These are phyloP conservation scores for Spea multiplicata DNA, from an alignment of 2,113 vertebrate genomes.

Conservation along the genomic window DNA sequence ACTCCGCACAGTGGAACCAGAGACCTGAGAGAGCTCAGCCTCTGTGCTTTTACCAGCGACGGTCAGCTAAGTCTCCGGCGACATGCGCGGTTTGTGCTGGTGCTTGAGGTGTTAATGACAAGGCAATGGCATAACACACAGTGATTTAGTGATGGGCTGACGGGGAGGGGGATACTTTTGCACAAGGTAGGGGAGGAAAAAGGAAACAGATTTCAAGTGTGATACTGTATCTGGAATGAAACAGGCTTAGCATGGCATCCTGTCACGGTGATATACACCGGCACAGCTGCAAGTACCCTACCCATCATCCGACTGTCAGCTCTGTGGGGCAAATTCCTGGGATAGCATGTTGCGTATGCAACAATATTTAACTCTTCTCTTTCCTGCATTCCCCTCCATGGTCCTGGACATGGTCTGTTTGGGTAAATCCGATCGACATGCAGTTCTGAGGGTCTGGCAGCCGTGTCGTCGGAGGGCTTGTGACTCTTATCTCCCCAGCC, in stretches of 20 bases:
- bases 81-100: not conserved
- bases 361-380: not conserved
- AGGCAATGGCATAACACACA: not conserved
- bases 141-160: not conserved
- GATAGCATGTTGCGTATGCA: not conserved
- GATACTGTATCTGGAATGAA: slow-evolving; percentile 7
- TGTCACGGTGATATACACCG: slow-evolving; percentile 1
- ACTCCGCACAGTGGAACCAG: no score
- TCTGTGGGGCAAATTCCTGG: not conserved
- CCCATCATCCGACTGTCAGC: slow-evolving; percentile 1
- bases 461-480: not conserved
- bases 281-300: slow-evolving; percentile 3
- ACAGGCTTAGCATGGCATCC: not conserved
- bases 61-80: no score
- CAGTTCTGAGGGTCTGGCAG: not conserved
- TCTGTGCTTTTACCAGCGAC: no score
- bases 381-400: not conserved
- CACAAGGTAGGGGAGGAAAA: not conserved
- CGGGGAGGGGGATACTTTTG: not conserved
- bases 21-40: no score
- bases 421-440: not conserved
- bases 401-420: not conserved
- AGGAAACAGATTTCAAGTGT: slow-evolving; percentile 20
- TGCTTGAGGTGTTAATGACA: not conserved
- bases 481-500: not conserved